Conservation (phyloP, 2,888 invertebrate genomes). For the Digitonthophagus gazella region DNA sequence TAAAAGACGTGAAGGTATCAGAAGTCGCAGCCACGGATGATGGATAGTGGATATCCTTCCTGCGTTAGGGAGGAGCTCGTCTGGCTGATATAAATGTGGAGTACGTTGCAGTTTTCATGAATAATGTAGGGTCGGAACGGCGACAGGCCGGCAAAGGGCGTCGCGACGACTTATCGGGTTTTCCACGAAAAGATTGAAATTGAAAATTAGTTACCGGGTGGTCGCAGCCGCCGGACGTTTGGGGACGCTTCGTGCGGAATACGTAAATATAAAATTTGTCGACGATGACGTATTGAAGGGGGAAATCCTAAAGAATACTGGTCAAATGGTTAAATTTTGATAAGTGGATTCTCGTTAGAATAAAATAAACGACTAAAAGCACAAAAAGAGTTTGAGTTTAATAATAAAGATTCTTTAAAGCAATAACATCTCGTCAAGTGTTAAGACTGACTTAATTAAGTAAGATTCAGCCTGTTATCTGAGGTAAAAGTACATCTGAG, state of each 20-base stretch:
- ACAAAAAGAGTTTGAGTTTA: no score
- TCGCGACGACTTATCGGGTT: background rate
- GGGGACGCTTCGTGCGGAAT: background rate
- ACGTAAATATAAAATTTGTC: background rate
- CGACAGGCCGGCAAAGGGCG: conserved; percentile 44
- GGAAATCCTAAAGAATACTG: no score
- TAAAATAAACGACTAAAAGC: no score
- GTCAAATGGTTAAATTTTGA: no score
- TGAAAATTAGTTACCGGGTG: conserved; percentile 49
- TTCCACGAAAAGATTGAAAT: conserved; percentile 48
- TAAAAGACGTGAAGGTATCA: conserved; percentile 14
- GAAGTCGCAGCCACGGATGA: conserved; percentile 31
- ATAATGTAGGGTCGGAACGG: conserved; percentile 49
- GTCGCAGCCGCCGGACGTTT: conserved; percentile 31
- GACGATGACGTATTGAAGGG: background rate
- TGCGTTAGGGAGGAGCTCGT: conserved; percentile 29
- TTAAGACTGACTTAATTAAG: conserved; percentile 44
- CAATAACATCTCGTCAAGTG: conserved; percentile 42
- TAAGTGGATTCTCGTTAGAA: no score
- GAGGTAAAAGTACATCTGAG: background rate
- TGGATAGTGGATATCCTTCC: conserved; percentile 42
- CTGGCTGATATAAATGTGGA: conserved; percentile 47
- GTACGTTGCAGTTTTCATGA: conserved; percentile 49
- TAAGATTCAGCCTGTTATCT: no score
- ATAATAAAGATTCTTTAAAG: no score